Evolutionary conservation across 2,888 invertebrate genomes (phyloP), one percentile per base, ranked within the genome.

Genomic region (Leptopilina myrica): DNA sequence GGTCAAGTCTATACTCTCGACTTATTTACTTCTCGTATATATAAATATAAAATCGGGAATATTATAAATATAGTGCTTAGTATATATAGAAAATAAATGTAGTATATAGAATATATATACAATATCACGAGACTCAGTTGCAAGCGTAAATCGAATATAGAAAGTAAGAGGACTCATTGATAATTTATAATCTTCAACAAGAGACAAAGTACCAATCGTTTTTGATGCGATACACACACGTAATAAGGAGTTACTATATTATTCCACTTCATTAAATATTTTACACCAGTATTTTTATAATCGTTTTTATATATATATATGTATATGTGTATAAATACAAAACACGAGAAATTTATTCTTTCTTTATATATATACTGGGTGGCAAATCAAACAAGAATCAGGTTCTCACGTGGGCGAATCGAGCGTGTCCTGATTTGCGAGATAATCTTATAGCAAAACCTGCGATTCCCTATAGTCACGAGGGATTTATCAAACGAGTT

Each of bases 301-400:
- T 46, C 0, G 9, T 1, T 46, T 20, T 9, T 46, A 0, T 59
- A 59, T n/a, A 59, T 5, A 1, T 15, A 5, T 43, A 20, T 62
- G 7, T 15, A 62, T 49, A 59, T 59, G 11, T n/a, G 15, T 20
- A 8, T 15, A 62, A 20, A 62, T 15, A 14, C 59, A 14, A 49
- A 9, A 3, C 1, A 62, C 3, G 8, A 62, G 15, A 15, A 33
- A 33, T 59, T 33, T 76, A 12, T 76, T 76, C 20, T 62, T 7
- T 76, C 12, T 7, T 46, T 49, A 49, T 49, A 49, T 76, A n/a
- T n/a, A 62, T 62, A 40, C 62, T 11, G 62, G 62, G 59, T 76
- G 40, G 62, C 49, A 69, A 69, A 69, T 53, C 53, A 69, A 69
- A 69, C 69, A 69, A 69, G 69, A 69, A 69, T 53, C 69, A 69